A percentile compares a stretch with the other conserved stretches of the same genome.
phyloP scores from a whole-genome alignment of 53 echinoderm and acorn worm genomes.

The Echinometra lucunter region DNA sequence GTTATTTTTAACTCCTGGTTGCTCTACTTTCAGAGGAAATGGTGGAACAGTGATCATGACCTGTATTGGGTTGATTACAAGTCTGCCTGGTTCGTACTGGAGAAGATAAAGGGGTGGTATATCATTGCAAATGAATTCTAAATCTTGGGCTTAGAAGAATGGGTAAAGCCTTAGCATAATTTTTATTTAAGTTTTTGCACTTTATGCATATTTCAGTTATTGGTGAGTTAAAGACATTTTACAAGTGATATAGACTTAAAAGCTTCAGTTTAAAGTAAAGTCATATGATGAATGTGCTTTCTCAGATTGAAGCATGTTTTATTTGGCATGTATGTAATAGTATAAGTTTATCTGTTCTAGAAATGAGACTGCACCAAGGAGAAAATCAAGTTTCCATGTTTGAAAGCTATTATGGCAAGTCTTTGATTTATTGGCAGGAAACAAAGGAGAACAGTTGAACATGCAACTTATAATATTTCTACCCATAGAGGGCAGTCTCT shows the following conservation, averaged over 20 bases:
- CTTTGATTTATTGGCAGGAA: background rate
- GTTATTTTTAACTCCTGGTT: background rate
- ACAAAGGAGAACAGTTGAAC: background rate
- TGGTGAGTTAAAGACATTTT: background rate
- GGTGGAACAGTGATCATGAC: background rate
- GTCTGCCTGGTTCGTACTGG: background rate
- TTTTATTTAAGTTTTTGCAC: background rate
- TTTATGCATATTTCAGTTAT: background rate
- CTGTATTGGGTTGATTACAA: constrained; percentile 7
- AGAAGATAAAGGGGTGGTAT: background rate
- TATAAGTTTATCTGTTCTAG: too few relatives aligned
- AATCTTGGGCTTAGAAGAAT: background rate
- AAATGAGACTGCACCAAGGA: background rate
- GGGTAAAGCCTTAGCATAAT: background rate
- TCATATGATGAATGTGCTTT: background rate
- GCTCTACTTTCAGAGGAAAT: background rate
- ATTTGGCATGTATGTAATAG: background rate
- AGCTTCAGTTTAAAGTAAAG: background rate
- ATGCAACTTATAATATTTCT: background rate
- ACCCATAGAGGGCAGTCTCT: constrained; percentile 9
- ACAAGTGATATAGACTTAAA: background rate
- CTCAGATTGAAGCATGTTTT: background rate
- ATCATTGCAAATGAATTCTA: background rate
- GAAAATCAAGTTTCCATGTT: background rate
- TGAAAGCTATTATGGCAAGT: background rate